Base-by-base conservation (phyloP, 1,140 invertebrate species). In the Eurytemora carolleeae region DNA sequence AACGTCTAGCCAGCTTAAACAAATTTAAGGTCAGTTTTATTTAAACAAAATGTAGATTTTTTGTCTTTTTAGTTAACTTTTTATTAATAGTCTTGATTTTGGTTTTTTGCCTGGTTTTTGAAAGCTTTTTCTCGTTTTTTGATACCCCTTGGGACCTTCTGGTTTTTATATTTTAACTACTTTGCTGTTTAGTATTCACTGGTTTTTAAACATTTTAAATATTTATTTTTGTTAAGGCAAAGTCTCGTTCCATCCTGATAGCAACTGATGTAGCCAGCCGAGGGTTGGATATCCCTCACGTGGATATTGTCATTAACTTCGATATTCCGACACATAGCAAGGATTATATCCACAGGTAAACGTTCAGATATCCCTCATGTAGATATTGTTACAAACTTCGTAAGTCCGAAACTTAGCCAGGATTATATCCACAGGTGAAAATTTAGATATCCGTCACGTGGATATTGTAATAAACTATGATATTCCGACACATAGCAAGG, bases 401-500 rank as follows among this genome's bases (percentile, higher is more conserved):
- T 98, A 71, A 92, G 98, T 69, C 95, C 93, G 2, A 87, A 85
- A 23, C 87, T 93, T 69, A 87, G 85, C 67, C 95, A 96, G 71
- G 90, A 95, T 75, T 97, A 96, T 71, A 91, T 96, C 66, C 92
- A 96, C 71, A 44, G 31, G 31, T 44, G n/a, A 44, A n/a, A 7
- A 44, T n/a, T 77, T 99, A 58, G 95, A 99, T 75, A 98, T 99
- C 68, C 92, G 93, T 0, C 90, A 96, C 71, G 93, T 99, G 20
- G 94, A 98, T 74, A 82, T 95, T 61, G 93, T 98, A 0, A 81
- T 99, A 16, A 98, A 99, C 75, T 87, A 91, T 73, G 94, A 98
- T 71, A 92, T 98, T 69, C 95, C 93, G 2, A 87, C 86, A 23
- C 87, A 93, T 69, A 87, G 85, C 67, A 95, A 96, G 71, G 90